Evolutionary conservation across 1,140 invertebrate species (phyloP).

Genomic region (Microplitis mediator): DNA sequence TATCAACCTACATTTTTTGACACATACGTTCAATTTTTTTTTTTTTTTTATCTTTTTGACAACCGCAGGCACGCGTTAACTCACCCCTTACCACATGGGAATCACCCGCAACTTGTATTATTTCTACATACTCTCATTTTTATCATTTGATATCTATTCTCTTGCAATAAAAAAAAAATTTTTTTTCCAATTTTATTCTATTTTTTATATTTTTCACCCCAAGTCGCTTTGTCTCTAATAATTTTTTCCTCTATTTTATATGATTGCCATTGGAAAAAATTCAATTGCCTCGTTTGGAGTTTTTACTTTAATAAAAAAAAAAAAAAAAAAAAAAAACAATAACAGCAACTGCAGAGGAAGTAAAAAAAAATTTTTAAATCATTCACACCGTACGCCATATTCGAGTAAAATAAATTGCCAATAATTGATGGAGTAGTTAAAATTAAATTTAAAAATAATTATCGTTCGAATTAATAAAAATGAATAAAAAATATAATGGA

Average conservation of each 20-base stretch:
- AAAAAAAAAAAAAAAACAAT: not conserved
- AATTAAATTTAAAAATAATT: not conserved
- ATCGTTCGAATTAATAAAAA: not conserved
- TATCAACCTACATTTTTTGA: not conserved
- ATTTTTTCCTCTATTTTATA: conserved; percentile 5
- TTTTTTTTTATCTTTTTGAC: conserved; percentile 1
- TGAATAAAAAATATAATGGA: not conserved
- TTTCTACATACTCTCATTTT: conserved; percentile 25
- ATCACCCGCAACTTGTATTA: conserved; percentile 28
- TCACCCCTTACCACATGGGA: not conserved
- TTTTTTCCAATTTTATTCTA: not conserved
- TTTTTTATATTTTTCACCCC: not conserved
- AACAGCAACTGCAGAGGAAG: not conserved
- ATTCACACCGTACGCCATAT: not conserved
- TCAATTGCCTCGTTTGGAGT: conserved; percentile 3
- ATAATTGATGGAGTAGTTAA: not conserved
- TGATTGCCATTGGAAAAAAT: conserved; percentile 12
- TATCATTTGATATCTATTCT: conserved; percentile 15
- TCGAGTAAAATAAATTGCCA: not conserved
- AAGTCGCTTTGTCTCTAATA: conserved; percentile 1
- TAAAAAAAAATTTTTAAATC: not conserved
- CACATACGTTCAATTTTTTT: conserved; percentile 19
- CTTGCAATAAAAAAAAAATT: not conserved
- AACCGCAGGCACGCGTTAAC: not conserved
- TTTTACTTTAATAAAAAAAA: not conserved